Conservation (phyloP, 2,888 invertebrate genomes). For the Meta bourneti region DNA sequence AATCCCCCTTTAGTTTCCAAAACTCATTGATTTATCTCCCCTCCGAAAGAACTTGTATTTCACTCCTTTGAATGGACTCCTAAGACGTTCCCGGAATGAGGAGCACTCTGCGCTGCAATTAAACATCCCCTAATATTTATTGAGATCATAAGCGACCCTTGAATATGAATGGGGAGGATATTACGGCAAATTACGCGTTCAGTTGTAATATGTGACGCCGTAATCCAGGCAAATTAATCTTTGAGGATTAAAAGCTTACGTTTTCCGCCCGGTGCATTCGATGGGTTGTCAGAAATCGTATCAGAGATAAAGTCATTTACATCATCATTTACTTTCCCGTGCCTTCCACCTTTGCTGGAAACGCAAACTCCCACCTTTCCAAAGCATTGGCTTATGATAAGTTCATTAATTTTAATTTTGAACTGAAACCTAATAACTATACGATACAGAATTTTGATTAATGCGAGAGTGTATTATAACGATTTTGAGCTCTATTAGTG, state of each 20-base stretch:
- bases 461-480: not conserved
- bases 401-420: conserved; percentile 44
- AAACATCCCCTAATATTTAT: conserved; percentile 64
- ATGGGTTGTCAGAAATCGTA: conserved; percentile 72
- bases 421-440: conserved; percentile 3
- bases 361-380: conserved; percentile 2
- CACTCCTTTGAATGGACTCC: not conserved
- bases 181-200: conserved; percentile 70
- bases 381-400: conserved; percentile 40
- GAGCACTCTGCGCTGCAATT: conserved; percentile 38
- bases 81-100: conserved; percentile 13
- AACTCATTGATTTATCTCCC: not conserved
- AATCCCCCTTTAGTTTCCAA: too few species aligned
- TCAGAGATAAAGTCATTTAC: conserved; percentile 66
- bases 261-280: conserved; percentile 57
- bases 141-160: conserved; percentile 59
- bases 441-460: conserved; percentile 7
- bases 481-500: not conserved
- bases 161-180: conserved; percentile 71
- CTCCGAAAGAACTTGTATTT: not conserved
- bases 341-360: not conserved
- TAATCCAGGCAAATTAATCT: conserved; percentile 69
- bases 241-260: conserved; percentile 70
- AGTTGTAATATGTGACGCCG: conserved; percentile 67
- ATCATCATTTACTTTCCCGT: conserved; percentile 60